Base-by-base conservation (phyloP, 1,140 invertebrate species). In the Chelonus insularis region DNA sequence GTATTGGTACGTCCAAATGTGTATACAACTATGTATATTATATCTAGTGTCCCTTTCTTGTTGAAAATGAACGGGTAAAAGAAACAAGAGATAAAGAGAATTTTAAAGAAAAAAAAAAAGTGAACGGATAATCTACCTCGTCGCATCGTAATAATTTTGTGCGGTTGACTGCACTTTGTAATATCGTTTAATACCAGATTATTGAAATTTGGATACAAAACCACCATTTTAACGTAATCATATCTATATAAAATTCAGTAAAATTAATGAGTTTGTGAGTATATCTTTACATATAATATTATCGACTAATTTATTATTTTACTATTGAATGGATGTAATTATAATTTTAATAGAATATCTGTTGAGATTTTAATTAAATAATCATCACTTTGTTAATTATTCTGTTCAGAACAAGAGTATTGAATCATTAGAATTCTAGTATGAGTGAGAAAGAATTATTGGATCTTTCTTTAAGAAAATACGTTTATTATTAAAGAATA, bases 111-210 rank as follows among this genome's bases (percentile, higher is more conserved):
- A 7, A 20, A 50, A 45, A 45, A 45, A 52, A 25, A 18, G 14
- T 11, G 16, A 7, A 11, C 20, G 14, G 43, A 50, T 59, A 50
- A 59, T 59, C 45, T 14, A 50, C 50, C 9, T 29, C 43, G 21
- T 9, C 32, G 45, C 45, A 45, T 59, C 29, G 45, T 47, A 37
- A 59, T 59, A 59, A 59, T 59, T 59, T 23, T 34, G 32, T 59
- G 57, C 57, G 57, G 57, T 59, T 59, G 39, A 21, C 16, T 50
- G 57, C 57, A 34, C 57, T 50, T 50, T 50, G 32, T 48, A 59
- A 45, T 59, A 59, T 50, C 57, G 57, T 59, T 59, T 59, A 59
- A 59, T 59, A 48, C 43, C 32, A 21, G 57, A 59, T 59, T 59
- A 59, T 50, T 59, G 57, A 59, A 59, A 59, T 59, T 59, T 59